Base-by-base conservation (phyloP, 92 coral and sea anemone species). In the Epizoanthus scotinus region DNA sequence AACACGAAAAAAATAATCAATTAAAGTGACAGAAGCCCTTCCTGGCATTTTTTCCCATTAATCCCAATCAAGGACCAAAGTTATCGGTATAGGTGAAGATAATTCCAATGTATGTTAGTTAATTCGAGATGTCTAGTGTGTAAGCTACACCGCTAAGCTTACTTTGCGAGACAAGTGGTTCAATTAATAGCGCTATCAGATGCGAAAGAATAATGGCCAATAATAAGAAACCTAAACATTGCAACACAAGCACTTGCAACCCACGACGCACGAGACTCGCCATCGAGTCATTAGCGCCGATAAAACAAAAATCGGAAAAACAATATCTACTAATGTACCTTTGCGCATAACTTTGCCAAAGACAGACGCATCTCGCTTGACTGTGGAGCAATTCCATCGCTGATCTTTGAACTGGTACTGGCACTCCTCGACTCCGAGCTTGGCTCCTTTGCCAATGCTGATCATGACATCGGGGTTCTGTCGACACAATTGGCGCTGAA, bases 381-480 rank as follows among this genome's bases (percentile, higher is more conserved):
- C 87, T 3, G 99, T 96, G 0, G 99, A 96, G 34, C 99, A 96
- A 75, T 96, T 96, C 99, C 99, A 96, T 18, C 98, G 86, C 52
- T 93, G 96, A 71, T 86, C 87, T 68, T 78, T 86, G 58, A 96
- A 93, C 78, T 96, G 99, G 27, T 83, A 66, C 82, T 96, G 99
- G 42, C 99, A 96, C 68, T 96, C 94, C 17, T 87, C 90, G 0
- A 93, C 91, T 24, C 99, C 98, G 3, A 89, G 98, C 24, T 96
- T 91, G 0, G 99, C 99, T 10, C 99, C 99, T 73, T 91, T 96
- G 10, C 99, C 99, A 19, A 96, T 87, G 79, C 99, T 93, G 27
- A 90, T 85, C 99, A 96, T 96, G 2, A 96, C 98, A 82, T 93
- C 98, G 25, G 99, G 99, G 61, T 93, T 89, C 38, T 96, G 96